Percentiles rank a stretch among this genome's conserved stretches.
phyloP scores from a whole-genome alignment of 1,140 invertebrate genomes.

The Drosophila nigrodunni region DNA sequence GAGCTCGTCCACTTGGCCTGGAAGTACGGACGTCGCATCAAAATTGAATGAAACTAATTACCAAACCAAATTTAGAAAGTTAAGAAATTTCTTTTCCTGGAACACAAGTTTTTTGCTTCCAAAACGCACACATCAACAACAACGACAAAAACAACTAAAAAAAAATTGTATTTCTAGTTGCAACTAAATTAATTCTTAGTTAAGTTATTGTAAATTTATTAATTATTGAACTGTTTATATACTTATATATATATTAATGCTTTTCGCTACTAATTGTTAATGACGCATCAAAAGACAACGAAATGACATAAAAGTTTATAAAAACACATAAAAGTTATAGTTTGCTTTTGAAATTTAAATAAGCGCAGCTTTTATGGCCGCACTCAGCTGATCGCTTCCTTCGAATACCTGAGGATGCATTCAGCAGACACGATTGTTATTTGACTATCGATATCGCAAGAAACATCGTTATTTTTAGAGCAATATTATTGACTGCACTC shows the following conservation, averaged over 20 bases:
- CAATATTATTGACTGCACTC: too few relatives aligned
- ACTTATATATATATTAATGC: conserved; percentile 13
- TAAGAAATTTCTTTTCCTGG: not conserved
- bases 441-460: too few relatives aligned
- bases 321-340: not conserved
- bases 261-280: conserved; percentile 38
- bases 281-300: conserved; percentile 43
- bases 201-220: conserved; percentile 39
- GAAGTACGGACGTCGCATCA: conserved; percentile 71
- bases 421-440: too few relatives aligned
- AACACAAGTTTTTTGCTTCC: not conserved
- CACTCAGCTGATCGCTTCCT: too few relatives aligned
- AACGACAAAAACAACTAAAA: not conserved
- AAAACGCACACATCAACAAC: conserved; percentile 2
- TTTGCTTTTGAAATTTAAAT: not conserved
- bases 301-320: conserved; percentile 6
- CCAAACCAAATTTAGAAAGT: not conserved
- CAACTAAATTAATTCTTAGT: conserved; percentile 23
- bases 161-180: conserved; percentile 13
- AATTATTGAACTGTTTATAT: conserved; percentile 20
- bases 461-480: too few relatives aligned
- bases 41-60: conserved; percentile 56
- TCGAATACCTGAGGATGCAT: too few relatives aligned
- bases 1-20: conserved; percentile 86
- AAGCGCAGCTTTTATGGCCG: too few relatives aligned